phyloP scores from a whole-genome alignment of 2,113 vertebrate species.

The Crotophaga sulcirostris region DNA sequence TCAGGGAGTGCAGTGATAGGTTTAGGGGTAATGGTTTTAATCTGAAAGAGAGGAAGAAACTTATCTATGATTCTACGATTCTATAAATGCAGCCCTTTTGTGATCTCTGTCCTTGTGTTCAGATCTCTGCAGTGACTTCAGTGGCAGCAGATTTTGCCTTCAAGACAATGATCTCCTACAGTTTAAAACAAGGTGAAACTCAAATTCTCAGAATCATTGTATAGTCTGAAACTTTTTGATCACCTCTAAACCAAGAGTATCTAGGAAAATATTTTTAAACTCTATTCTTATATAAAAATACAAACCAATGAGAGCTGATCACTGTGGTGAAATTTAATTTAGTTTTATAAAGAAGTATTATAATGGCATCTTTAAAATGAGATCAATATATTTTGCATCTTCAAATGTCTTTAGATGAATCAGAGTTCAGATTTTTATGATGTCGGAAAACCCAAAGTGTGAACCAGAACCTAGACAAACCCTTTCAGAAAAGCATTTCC shows the following conservation, averaged over 20 bases:
- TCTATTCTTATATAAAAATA: background rate
- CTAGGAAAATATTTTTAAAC: background rate
- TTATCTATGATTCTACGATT: too few species aligned
- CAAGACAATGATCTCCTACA: background rate
- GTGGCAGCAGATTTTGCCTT: background rate
- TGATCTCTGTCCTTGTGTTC: background rate
- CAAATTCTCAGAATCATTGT: background rate
- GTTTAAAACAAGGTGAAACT: background rate
- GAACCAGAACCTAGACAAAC: background rate
- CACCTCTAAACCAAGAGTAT: background rate
- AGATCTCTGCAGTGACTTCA: background rate
- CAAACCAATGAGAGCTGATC: background rate
- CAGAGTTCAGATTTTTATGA: background rate
- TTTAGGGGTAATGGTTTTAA: too few species aligned
- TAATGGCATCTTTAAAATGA: background rate
- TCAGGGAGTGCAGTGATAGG: too few species aligned
- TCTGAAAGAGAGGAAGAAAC: too few species aligned
- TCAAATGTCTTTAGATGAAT: background rate
- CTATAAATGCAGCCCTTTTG: fast-evolving
- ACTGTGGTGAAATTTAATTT: background rate
- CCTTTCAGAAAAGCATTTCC: background rate
- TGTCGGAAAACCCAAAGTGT: background rate
- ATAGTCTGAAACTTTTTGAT: background rate
- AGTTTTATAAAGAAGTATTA: background rate
- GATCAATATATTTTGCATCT: background rate